phyloP scores from a whole-genome alignment of 35 echinoderm and acorn worm species.

The Stichopus chloronotus region DNA sequence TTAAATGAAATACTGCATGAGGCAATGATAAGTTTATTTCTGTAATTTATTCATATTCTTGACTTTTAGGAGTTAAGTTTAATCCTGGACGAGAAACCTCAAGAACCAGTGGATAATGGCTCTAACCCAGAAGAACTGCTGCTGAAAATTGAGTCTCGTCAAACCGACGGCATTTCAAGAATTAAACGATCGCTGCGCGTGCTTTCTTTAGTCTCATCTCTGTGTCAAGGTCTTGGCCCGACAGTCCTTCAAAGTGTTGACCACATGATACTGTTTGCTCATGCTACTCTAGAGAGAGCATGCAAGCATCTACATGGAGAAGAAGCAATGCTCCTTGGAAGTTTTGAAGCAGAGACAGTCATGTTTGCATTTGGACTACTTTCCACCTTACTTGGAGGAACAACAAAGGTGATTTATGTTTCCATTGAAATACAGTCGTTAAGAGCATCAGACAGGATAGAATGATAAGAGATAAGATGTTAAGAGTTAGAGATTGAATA shows the following conservation, averaged over 20 bases:
- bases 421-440: not conserved
- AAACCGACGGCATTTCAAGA: slow-evolving; percentile 20
- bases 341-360: slow-evolving; percentile 84
- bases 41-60: not conserved
- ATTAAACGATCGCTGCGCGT: slow-evolving; percentile 70
- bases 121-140: slow-evolving; percentile 20
- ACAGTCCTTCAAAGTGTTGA: slow-evolving; percentile 74
- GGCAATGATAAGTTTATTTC: too few species aligned
- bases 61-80: slow-evolving; percentile 57
- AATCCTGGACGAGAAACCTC: slow-evolving; percentile 16
- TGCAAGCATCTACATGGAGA: slow-evolving; percentile 57
- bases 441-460: not conserved
- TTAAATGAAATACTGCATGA: too few species aligned
- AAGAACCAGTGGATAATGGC: not conserved
- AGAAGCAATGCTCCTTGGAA: slow-evolving; percentile 27
- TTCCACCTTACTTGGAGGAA: slow-evolving; percentile 61
- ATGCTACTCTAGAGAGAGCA: slow-evolving; percentile 75
- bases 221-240: slow-evolving; percentile 72
- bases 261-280: slow-evolving; percentile 82
- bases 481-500: not conserved
- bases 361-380: slow-evolving; percentile 77
- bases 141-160: slow-evolving; percentile 56
- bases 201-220: slow-evolving; percentile 68
- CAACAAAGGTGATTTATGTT: slow-evolving; percentile 60
- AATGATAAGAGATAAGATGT: not conserved